Evolutionary conservation across 2,888 invertebrate genomes (phyloP).

Genomic region (Punctoribates punctum): DNA sequence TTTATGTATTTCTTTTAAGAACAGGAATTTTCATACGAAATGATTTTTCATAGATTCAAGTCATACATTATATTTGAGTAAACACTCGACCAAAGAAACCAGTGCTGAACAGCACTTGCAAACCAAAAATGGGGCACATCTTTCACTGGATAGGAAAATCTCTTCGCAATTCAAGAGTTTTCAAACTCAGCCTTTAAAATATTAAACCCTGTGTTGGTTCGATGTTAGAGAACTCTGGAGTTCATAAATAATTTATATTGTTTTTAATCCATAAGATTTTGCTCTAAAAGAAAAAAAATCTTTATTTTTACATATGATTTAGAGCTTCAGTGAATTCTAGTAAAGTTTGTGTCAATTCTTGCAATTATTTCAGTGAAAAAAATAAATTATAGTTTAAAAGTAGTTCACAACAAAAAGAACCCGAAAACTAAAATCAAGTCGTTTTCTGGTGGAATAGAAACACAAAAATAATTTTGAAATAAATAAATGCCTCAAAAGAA

Average conservation of each 20-base stretch:
- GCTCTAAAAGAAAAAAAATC: background rate
- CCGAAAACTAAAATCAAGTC: background rate
- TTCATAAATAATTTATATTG: constrained; percentile 35
- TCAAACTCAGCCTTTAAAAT: background rate
- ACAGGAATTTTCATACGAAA: constrained; percentile 9
- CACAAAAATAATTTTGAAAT: background rate
- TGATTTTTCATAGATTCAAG: background rate
- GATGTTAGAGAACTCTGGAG: background rate
- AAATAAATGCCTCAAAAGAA: background rate
- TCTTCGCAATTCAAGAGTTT: background rate
- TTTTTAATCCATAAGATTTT: constrained; percentile 19
- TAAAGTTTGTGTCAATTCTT: constrained; percentile 6
- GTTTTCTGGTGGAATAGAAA: background rate
- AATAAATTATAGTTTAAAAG: constrained; percentile 18
- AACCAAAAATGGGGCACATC: background rate
- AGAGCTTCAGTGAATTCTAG: constrained; percentile 25
- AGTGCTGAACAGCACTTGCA: background rate
- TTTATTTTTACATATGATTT: constrained; percentile 32
- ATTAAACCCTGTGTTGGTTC: background rate
- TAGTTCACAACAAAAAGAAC: background rate
- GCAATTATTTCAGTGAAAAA: constrained; percentile 9
- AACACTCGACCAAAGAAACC: background rate
- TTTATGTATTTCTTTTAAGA: background rate
- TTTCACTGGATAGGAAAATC: background rate
- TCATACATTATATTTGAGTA: constrained; percentile 1